Conservation (phyloP, 2,797 vertebrate genomes). For the Gallinago solitaria region DNA sequence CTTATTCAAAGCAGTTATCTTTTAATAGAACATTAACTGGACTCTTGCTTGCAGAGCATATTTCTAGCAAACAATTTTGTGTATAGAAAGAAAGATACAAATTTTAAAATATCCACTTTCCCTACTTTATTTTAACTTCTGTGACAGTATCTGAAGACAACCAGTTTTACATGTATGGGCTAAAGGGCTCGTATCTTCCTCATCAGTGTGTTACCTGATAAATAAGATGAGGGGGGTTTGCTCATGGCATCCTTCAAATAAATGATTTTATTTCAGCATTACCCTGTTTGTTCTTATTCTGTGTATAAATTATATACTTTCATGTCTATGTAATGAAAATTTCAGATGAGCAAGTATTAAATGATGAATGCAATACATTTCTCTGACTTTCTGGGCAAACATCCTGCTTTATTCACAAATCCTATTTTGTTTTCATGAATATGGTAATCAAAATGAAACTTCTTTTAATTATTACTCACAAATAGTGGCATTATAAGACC, state of each 20-base stretch:
- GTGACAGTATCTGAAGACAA: neutral
- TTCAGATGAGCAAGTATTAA: neutral
- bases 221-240: neutral
- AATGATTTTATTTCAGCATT: neutral
- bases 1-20: neutral
- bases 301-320: neutral
- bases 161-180: neutral
- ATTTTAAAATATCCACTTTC: neutral
- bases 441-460: neutral
- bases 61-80: neutral
- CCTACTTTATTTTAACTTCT: neutral
- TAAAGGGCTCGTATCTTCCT: neutral
- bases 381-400: neutral
- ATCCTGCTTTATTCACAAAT: neutral
- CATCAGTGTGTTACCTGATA: neutral
- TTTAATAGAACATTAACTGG: neutral
- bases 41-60: neutral
- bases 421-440: neutral
- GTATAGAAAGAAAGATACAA: neutral
- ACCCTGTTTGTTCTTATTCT: neutral
- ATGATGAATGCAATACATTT: neutral
- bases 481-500: neutral
- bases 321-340: neutral
- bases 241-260: neutral
- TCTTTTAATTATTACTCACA: neutral